These are phyloP conservation scores for Oscheius myriophilus DNA, from an alignment of 2,888 invertebrate species.

Conservation along the genomic window DNA sequence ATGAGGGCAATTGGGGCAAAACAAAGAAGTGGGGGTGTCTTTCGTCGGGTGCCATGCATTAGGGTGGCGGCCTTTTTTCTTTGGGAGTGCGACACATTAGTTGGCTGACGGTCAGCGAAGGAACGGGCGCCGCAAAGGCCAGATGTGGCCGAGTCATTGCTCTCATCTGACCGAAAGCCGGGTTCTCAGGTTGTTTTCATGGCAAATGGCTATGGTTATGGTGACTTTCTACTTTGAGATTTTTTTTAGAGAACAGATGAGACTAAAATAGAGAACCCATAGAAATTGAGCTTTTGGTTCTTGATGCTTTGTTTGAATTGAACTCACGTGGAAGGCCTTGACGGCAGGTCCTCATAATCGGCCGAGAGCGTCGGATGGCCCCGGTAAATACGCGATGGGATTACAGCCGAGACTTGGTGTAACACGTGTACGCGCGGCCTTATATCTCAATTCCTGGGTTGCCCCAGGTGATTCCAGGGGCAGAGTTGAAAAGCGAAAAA, in stretches of 20 bases:
- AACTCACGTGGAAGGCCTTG: constrained; percentile 17
- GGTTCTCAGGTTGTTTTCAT: no score
- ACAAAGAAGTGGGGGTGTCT: background rate
- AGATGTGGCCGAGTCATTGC: background rate
- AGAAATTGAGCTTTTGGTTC: no score
- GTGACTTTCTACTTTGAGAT: no score
- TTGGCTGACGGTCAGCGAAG: constrained; percentile 8
- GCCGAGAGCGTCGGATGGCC: constrained; percentile 6
- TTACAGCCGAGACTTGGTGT: constrained; percentile 27
- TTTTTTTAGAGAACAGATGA: no score
- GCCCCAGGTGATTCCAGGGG: background rate
- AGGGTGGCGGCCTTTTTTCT: constrained; percentile 14
- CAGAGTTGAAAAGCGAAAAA: background rate
- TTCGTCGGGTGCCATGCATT: constrained; percentile 19
- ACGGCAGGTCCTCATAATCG: constrained; percentile 18
- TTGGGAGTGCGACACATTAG: constrained; percentile 26
- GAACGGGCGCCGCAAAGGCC: constrained; percentile 1
- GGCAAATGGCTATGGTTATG: no score
- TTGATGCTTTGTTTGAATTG: background rate
- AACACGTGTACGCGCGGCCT: constrained; percentile 30
- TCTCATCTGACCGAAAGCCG: background rate
- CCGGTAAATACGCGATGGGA: constrained; percentile 28
- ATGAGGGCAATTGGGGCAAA: background rate
- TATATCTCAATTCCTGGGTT: constrained; percentile 10
- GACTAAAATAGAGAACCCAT: no score